Evolutionary conservation across 2,888 invertebrate genomes (phyloP), one percentile per base, ranked within the genome.

Genomic region (Heliothis peltigera): DNA sequence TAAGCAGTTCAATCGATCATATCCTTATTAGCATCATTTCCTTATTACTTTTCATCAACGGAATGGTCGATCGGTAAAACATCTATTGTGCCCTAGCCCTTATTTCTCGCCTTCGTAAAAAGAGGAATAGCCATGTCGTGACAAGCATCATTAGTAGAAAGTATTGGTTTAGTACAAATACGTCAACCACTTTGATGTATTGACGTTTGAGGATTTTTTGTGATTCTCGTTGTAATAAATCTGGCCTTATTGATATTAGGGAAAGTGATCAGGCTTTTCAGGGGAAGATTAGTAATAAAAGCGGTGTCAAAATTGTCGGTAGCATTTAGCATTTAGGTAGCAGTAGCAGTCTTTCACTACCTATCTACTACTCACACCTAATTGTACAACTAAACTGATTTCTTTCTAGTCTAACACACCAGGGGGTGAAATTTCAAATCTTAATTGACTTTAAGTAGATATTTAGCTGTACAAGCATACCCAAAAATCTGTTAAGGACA

Each of bases 21-120:
- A 57, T 71, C 71, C 71, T 71, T 63, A 75, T 71, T 71, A 71
- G n/a, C 47, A 54, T 47, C 56, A 35, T 69, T 63, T 71, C 75
- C 75, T 71, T 75, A 43, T 69, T 75, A 58, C 53, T 71, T 62
- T 75, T 35, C 54, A 22, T 74, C 8, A 35, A 35, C 32, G 25
- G n/a, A 58, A 21, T 17, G 43, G 8, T n/a, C 55, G 42, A 35
- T 42, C 25, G 55, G 21, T 63, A 42, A 49, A 53, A 54, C 28
- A 32, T 46, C n/a, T 49, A 44, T 54, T 65, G 49, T 47, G 47
- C 51, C 18, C 17, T n/a, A 57, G 44, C 49, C 56, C 44, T 62
- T 58, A 62, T 22, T 46, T 25, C 25, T 39, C 48, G 32, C 44
- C 56, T 65, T 49, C 52, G 51, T 71, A 64, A 77, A 75, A 77